These are phyloP conservation scores for Atrichornis clamosus DNA, from an alignment of 2,113 vertebrate species.

Conservation along the genomic window DNA sequence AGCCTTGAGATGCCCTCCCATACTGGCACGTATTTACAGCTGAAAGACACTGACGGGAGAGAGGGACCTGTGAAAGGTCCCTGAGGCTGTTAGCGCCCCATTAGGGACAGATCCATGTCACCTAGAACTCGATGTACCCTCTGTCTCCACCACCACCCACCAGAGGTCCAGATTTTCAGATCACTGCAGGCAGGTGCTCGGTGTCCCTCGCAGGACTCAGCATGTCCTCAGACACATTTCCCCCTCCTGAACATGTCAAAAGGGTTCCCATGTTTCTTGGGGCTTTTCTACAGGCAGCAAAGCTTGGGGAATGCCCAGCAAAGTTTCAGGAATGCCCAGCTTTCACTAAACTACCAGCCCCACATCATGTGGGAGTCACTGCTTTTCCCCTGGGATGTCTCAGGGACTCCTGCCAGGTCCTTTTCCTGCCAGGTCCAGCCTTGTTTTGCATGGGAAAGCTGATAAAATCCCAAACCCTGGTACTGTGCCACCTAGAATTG, in stretches of 20 bases:
- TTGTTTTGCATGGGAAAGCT: not conserved
- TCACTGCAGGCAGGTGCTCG: not conserved
- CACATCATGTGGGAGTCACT: not conserved
- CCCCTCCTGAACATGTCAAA: not conserved
- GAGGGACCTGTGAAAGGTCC: not conserved
- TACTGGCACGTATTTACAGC: not conserved
- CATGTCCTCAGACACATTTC: not conserved
- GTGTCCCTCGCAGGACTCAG: not conserved
- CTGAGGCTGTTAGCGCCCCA: not conserved
- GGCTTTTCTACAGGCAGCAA: not conserved
- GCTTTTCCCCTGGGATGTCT: not conserved
- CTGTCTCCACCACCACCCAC: not conserved
- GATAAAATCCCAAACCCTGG: not conserved
- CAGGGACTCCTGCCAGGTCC: not conserved
- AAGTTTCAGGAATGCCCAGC: not conserved
- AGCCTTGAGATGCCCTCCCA: not conserved
- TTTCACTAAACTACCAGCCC: not conserved
- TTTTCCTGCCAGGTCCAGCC: not conserved
- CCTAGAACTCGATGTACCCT: not conserved
- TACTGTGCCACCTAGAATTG: accelerated
- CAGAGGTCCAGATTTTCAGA: not conserved
- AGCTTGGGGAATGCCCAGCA: accelerated
- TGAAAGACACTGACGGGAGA: not conserved
- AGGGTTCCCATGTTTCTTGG: not conserved
- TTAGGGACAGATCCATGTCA: no score